Percentiles rank a stretch among this genome's conserved stretches.
Conservation (phyloP, 2,888 invertebrate species). For the Caenorhabditis wallacei region DNA sequence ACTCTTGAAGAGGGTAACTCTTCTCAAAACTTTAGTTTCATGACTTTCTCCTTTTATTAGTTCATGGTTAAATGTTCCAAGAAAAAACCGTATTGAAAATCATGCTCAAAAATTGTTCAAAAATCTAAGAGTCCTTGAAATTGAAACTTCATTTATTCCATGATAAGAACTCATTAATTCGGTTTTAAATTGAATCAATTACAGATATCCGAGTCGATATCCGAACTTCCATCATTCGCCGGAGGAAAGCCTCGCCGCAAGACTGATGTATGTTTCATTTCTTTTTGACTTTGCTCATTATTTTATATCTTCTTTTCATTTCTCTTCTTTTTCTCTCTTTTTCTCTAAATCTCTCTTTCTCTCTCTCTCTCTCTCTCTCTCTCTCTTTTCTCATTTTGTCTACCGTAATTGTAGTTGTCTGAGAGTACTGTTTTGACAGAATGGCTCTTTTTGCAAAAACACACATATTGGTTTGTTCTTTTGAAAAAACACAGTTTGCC, state of each 20-base stretch:
- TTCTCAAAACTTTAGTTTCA: no score
- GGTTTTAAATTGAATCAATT: conserved; percentile 8
- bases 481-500: conserved; percentile 33
- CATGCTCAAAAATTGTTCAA: no score
- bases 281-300: conserved; percentile 43
- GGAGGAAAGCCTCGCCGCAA: conserved; percentile 67
- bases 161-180: no score
- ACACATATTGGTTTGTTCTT: not conserved
- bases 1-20: no score
- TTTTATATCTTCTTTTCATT: conserved; percentile 8
- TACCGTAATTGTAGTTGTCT: conserved; percentile 32
- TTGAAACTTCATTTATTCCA: no score
- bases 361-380: conserved; percentile 18
- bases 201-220: conserved; percentile 82
- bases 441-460: conserved; percentile 19
- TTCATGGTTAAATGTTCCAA: no score
- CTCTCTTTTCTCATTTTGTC: conserved; percentile 20
- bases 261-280: conserved; percentile 63
- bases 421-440: conserved; percentile 37
- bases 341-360: conserved; percentile 23
- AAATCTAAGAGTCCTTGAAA: no score
- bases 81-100: no score
- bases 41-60: no score
- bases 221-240: conserved; percentile 82
- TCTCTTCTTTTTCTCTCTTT: conserved; percentile 24